A percentile compares a stretch with the other conserved stretches of the same genome.
Conservation (phyloP, 2,797 vertebrate genomes). For the Pteronotus mesoamericanus region DNA sequence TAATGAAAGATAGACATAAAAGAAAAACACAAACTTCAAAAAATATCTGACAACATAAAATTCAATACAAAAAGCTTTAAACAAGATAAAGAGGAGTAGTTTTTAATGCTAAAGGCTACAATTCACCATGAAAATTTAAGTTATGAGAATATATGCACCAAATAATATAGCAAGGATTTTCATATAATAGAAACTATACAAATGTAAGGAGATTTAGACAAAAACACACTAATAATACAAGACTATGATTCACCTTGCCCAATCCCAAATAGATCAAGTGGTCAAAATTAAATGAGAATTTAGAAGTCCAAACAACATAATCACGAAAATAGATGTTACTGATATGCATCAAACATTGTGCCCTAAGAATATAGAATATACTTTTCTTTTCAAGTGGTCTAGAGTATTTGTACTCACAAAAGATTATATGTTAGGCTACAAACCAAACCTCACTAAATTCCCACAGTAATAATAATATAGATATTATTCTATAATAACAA, state of each 20-base stretch:
- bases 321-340: not conserved
- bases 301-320: not conserved
- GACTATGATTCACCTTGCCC: not conserved
- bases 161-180: not conserved
- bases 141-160: not conserved
- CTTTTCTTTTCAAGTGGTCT: not conserved
- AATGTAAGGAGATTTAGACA: not conserved
- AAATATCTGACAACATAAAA: not conserved
- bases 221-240: not conserved
- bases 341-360: not conserved
- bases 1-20: not conserved
- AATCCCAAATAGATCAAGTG: not conserved
- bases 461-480: not conserved
- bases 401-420: not conserved
- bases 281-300: not conserved
- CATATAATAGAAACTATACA: not conserved
- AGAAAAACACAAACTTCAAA: not conserved
- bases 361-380: not conserved
- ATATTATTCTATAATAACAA: not conserved
- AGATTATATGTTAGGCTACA: not conserved
- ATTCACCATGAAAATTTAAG: not conserved
- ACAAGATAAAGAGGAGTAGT: not conserved
- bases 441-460: not conserved
- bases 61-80: constrained; percentile 13
- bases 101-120: not conserved